A percentile compares a stretch with the other conserved stretches of the same genome.
These are phyloP conservation scores for Pteropus alecto DNA, from an alignment of 2,113 vertebrate genomes.

Conservation along the genomic window DNA sequence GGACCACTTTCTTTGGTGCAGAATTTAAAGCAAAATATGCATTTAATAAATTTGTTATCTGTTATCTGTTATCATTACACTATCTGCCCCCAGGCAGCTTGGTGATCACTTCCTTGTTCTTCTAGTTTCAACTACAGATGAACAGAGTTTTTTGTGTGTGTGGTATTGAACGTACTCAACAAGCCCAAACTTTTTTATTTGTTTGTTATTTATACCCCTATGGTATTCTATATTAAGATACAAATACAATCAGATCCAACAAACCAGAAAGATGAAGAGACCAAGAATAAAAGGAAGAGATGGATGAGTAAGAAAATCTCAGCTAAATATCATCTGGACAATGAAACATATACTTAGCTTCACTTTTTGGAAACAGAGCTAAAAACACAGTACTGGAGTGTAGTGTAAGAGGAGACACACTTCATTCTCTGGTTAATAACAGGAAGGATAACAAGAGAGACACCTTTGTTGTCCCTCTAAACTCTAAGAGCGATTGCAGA, in stretches of 20 bases:
- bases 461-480: not conserved
- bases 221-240: not conserved
- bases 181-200: slow-evolving; percentile 12
- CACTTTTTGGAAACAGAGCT: slow-evolving; percentile 27
- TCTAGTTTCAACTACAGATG: slow-evolving; percentile 43
- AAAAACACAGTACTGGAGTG: not conserved
- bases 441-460: not conserved
- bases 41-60: slow-evolving; percentile 46
- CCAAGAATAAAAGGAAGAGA: not conserved
- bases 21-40: slow-evolving; percentile 54
- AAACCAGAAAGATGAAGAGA: not conserved
- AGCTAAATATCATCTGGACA: not conserved
- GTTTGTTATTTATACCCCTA: not conserved
- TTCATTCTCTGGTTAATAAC: not conserved
- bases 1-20: slow-evolving; percentile 39
- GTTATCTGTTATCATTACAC: slow-evolving; percentile 72
- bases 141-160: slow-evolving; percentile 32
- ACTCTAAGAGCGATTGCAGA: not conserved
- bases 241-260: not conserved
- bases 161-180: slow-evolving; percentile 41
- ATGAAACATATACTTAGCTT: not conserved
- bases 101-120: slow-evolving; percentile 61
- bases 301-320: not conserved
- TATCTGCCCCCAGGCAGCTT: slow-evolving; percentile 48
- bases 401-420: not conserved